Evolutionary conservation across 2,797 vertebrate species (phyloP).

Genomic region (Cyclopterus lumpus): DNA sequence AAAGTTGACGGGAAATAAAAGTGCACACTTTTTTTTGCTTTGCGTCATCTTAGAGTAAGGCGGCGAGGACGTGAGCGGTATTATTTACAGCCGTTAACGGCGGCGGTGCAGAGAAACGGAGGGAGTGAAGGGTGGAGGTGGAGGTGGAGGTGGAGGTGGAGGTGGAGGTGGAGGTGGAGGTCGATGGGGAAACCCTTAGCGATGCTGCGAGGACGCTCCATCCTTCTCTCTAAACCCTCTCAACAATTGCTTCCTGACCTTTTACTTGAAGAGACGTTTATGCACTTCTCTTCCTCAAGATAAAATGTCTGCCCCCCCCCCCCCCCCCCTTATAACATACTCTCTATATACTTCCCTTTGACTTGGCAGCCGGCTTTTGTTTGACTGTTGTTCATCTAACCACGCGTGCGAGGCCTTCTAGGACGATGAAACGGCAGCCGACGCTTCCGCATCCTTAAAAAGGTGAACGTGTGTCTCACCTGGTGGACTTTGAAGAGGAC

Average conservation of each 20-base stretch:
- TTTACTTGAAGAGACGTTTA: conserved; percentile 73
- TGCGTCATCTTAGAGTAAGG: too few relatives aligned
- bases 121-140: not conserved
- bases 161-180: conserved; percentile 26
- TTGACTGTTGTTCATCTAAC: conserved; percentile 48
- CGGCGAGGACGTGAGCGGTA: conserved; percentile 3
- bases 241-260: conserved; percentile 58
- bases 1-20: conserved; percentile 30
- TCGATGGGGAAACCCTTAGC: conserved; percentile 60
- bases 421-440: conserved; percentile 4
- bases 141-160: conserved; percentile 37
- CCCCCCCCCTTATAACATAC: conserved; percentile 45
- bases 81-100: conserved; percentile 23
- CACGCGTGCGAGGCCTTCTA: not conserved
- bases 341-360: conserved; percentile 39
- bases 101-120: conserved; percentile 4
- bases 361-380: conserved; percentile 48
- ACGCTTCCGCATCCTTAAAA: not conserved
- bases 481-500: not conserved
- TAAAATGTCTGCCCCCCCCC: conserved; percentile 55
- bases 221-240: conserved; percentile 54
- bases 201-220: conserved; percentile 50
- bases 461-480: not conserved
- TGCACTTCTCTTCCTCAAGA: conserved; percentile 59
- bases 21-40: too few relatives aligned